Base-by-base conservation (phyloP, 1,140 invertebrate genomes). In the Lordiphosa clarofinis region DNA sequence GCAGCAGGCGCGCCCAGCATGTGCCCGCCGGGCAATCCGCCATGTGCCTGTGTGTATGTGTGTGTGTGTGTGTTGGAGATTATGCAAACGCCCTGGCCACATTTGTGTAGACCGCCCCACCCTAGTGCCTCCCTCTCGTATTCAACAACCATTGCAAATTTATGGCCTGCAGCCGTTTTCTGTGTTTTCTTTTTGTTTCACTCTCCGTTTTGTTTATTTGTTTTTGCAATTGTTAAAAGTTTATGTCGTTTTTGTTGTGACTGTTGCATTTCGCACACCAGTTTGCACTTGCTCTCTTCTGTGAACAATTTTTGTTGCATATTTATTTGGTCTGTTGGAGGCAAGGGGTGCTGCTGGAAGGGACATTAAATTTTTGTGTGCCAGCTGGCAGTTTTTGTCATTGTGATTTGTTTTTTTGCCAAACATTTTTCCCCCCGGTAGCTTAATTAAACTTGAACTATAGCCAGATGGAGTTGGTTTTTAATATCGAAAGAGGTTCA, bases 361-460 rank as follows among this genome's bases (percentile, higher is more conserved):
- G 28, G 28, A 31, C 28, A 59, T 36, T 66, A 81, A 47, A 81
- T 72, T 66, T 73, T 60, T 59, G 48, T 65, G 56, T 44, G 49
- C 53, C 68, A 69, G 59, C 69, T 84, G 72, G 49, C 24, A 46
- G 42, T 75, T 76, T 84, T 71, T 81, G 60, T 79, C 69, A 65
- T 38, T 38, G 62, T 58, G 76, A 82, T 76, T 82, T 82, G 46
- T 58, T 36, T 28, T 48, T 47, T 36, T 43, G 35, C 36, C 66
- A 58, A 12, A 47, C 62, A 58, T 70, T 55, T 49, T 57, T 61
- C 59, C 38, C 66, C 44, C 47, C 75, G 65, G 67, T 57, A 72
- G 72, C 76, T 82, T 79, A 79, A 79, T 79, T 79, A 79, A 79
- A 75, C 76, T 76, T 79, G 52, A 79, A 82, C 73, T 71, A 75